Evolutionary conservation across 2,888 invertebrate genomes (phyloP).

Genomic region (Biston stratarius): DNA sequence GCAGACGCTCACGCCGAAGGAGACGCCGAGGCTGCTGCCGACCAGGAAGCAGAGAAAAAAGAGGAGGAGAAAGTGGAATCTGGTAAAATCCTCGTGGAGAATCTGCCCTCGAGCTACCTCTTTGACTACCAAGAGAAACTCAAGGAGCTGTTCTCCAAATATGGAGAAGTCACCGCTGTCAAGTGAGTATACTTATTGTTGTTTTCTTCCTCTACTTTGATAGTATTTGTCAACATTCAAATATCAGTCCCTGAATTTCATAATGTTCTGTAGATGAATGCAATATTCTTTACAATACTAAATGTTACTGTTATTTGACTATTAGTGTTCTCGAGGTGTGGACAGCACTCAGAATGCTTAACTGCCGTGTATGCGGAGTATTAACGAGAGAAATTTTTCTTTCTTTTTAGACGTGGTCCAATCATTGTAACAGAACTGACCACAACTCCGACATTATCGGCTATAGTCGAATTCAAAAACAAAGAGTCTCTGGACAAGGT

Average conservation of each 20-base stretch:
- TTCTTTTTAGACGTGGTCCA: slow-evolving; percentile 87
- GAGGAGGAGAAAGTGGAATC: slow-evolving; percentile 80
- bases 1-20: slow-evolving; percentile 46
- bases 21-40: slow-evolving; percentile 45
- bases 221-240: slow-evolving; percentile 78
- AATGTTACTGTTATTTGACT: slow-evolving; percentile 34
- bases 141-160: slow-evolving; percentile 80
- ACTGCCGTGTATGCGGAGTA: slow-evolving; percentile 68
- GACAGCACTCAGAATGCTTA: slow-evolving; percentile 64
- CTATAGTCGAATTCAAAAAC: slow-evolving; percentile 87
- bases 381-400: slow-evolving; percentile 82
- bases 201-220: slow-evolving; percentile 44
- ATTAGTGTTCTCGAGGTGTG: slow-evolving; percentile 65
- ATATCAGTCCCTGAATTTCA: slow-evolving; percentile 75
- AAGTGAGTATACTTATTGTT: slow-evolving; percentile 68
- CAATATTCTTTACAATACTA: slow-evolving; percentile 19
- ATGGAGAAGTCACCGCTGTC: slow-evolving; percentile 75
- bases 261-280: slow-evolving; percentile 43
- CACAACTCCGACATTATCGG: slow-evolving; percentile 86
- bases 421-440: slow-evolving; percentile 86
- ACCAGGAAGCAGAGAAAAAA: slow-evolving; percentile 65
- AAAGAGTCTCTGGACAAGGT: slow-evolving; percentile 86
- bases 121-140: slow-evolving; percentile 84
- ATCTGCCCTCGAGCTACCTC: slow-evolving; percentile 78
- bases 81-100: slow-evolving; percentile 82